phyloP scores from a whole-genome alignment of 2,113 vertebrate genomes.

The Acrocephalus kingi region DNA sequence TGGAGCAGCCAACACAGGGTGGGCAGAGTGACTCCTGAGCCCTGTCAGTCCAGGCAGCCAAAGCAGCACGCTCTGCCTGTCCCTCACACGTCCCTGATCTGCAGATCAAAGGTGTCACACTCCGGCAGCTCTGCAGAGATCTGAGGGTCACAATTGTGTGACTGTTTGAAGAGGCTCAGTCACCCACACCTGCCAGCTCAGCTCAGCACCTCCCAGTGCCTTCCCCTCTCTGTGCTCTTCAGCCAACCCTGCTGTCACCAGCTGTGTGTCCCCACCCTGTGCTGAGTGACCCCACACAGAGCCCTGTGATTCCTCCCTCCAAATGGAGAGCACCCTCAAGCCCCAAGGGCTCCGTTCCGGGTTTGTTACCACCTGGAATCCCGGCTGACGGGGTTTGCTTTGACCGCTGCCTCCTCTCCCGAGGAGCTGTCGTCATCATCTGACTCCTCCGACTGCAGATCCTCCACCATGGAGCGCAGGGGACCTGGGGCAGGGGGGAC shows the following conservation, averaged over 20 bases:
- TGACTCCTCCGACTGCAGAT: constrained; percentile 93
- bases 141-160: not conserved
- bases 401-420: constrained; percentile 86
- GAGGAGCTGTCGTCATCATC: constrained; percentile 96
- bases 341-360: not conserved
- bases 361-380: constrained; percentile 86
- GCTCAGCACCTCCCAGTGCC: not conserved
- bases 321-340: not conserved
- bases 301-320: not conserved
- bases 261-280: not conserved
- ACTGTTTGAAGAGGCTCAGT: not conserved
- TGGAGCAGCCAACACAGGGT: not conserved
- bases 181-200: not conserved
- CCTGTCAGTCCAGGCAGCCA: not conserved
- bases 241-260: not conserved
- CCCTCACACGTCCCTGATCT: not conserved
- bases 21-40: not conserved
- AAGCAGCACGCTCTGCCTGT: not conserved
- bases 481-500: constrained; percentile 75
- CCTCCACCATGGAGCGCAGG: constrained; percentile 94
- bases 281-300: not conserved
- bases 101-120: not conserved
- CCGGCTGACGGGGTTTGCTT: constrained; percentile 85
- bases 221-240: not conserved
- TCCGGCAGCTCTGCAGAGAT: not conserved